A percentile compares a stretch with the other conserved stretches of the same genome.
These are phyloP conservation scores for Heliothis virescens DNA, from an alignment of 1,140 invertebrate species.

Conservation along the genomic window DNA sequence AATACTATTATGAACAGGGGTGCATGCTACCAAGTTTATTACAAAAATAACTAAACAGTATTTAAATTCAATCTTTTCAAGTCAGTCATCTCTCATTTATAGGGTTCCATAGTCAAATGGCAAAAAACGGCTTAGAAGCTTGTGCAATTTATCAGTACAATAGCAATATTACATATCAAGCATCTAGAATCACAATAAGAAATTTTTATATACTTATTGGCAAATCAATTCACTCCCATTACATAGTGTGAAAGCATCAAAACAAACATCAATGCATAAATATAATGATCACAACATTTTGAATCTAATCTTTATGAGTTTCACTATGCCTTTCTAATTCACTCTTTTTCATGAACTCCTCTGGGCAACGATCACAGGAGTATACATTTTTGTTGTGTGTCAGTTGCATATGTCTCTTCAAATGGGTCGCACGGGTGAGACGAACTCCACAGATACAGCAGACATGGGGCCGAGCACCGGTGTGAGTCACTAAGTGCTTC, in stretches of 20 bases:
- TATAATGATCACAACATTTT: neutral
- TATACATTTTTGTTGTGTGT: constrained; percentile 64
- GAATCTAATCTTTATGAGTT: constrained; percentile 50
- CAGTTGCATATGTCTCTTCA: constrained; percentile 76
- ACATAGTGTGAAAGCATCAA: neutral
- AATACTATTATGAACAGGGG: too few species aligned
- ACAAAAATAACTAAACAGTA: too few species aligned
- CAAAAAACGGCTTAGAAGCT: too few species aligned
- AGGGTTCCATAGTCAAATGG: too few species aligned
- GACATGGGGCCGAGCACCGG: constrained; percentile 88
- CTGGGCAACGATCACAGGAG: constrained; percentile 57
- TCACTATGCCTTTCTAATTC: constrained; percentile 64
- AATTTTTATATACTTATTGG: neutral
- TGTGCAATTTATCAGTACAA: too few species aligned
- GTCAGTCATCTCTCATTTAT: too few species aligned
- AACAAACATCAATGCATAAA: too few species aligned
- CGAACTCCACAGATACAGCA: constrained; percentile 89
- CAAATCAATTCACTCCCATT: neutral
- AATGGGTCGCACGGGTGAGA: constrained; percentile 79
- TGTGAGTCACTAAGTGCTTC: constrained; percentile 89
- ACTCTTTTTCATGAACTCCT: constrained; percentile 60
- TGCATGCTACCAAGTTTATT: too few species aligned
- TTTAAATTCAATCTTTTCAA: too few species aligned
- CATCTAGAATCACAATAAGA: neutral
- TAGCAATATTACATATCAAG: too few species aligned